Conservation (phyloP, 2,113 vertebrate species). For the Siniperca knerii region DNA sequence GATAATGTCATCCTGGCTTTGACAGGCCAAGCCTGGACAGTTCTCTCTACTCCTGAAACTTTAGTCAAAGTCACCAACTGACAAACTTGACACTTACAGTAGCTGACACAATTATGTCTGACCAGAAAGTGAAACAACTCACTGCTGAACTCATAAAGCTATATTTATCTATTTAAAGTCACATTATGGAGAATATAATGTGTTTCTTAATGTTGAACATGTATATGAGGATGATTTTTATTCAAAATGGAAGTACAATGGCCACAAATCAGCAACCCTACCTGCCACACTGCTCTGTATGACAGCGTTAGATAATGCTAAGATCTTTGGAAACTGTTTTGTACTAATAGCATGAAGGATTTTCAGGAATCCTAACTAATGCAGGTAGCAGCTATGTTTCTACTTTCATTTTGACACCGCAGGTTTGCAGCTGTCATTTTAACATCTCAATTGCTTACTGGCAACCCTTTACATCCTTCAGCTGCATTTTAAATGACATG, state of each 20-base stretch:
- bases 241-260: background rate
- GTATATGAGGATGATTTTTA: background rate
- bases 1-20: constrained; percentile 63
- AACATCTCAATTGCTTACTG: background rate
- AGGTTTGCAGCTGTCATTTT: background rate
- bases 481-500: background rate
- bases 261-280: background rate
- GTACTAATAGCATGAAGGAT: constrained; percentile 1
- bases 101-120: constrained; percentile 19
- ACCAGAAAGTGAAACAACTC: constrained; percentile 5
- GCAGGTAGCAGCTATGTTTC: constrained; percentile 13
- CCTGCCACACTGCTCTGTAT: background rate
- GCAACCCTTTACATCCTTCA: background rate
- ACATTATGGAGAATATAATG: background rate
- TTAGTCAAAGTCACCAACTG: constrained; percentile 6
- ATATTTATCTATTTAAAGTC: fast-evolving
- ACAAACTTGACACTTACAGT: constrained; percentile 23
- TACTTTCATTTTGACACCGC: constrained; percentile 22
- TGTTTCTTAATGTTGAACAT: background rate
- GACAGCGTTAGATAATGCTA: background rate
- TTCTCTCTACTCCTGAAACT: constrained; percentile 18
- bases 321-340: constrained; percentile 4
- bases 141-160: background rate
- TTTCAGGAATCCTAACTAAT: constrained; percentile 47
- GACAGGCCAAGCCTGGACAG: constrained; percentile 62